Evolutionary conservation across 1,140 invertebrate species (phyloP), one percentile per base, ranked within the genome.

Genomic region (Thaumetopoea pityocampa): DNA sequence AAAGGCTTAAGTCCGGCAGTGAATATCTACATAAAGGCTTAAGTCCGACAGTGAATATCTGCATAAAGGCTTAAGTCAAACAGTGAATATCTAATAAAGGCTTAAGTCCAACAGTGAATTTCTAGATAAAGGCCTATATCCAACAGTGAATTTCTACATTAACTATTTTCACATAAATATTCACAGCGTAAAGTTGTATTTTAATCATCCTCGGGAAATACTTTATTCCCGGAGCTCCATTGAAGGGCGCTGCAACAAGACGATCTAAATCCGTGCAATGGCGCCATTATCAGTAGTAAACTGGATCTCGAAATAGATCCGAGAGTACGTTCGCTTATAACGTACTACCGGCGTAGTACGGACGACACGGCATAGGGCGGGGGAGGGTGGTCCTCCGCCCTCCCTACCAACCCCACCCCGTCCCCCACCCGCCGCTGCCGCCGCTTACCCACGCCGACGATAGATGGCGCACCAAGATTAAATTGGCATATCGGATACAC

Each of bases 391-490:
- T 9, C 16, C 18, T 18, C 14, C 8, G 14, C 15, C 23, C 22
- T 14, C 33, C 38, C 22, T 27, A 6, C 14, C 37, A 19, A 30
- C 1, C 26, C 8, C 27, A 5, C 14, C 7, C 32, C 11, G 22
- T 5, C 16, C 16, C 40, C 18, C 9, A 4, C 18, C 12, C 8
- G 24, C 18, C 28, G 19, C 32, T 16, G 38, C 33, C 14, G 35
- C 36, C 15, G 28, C 30, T 14, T 37, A 33, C 40, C 26, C 14
- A 45, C 26, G 26, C 17, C 45, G 43, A 57, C 67, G 51, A 72
- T 74, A 79, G 74, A 76, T 76, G 74, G 74, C 74, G 69, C 43
- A 52, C 24, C 49, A 43, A 60, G 71, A 72, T 79, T 69, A 68
- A 74, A 73, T 66, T 67, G 60, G 56, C 64, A 65, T 58, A 67